Base-by-base conservation (phyloP, 2,113 vertebrate genomes). In the Chrysemys picta region DNA sequence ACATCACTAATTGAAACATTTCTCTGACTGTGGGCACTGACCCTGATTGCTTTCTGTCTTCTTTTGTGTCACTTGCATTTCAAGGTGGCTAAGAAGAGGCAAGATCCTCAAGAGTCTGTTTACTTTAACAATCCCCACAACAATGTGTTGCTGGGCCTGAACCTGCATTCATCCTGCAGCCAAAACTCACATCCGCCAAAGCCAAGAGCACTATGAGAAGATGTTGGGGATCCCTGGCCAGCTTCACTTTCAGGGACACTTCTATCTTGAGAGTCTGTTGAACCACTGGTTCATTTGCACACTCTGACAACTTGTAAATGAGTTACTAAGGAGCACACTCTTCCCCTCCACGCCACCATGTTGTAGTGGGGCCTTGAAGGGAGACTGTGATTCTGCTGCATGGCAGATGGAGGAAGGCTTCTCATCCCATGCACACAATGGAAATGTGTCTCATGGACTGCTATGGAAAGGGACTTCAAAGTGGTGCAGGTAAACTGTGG, bases 231-330 rank as follows among this genome's bases (percentile, higher is more conserved):
- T 29, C 45, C n/a, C 83, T 50, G 56, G 53, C 45, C 49, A 88
- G 3, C 11, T 22, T 1, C 35, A 8, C 49, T 53, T 0, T 4
- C 10, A 56, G n/a, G 80, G 29, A 90, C 85, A 57, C 3, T 6
- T 35, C 49, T 17, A 2, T n/a, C 79, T 35, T 94, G 6, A 0
- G 1, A 21, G 38, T 10, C 0, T 0, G 8, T 2, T 62, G 62
- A 10, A 4, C 0, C 3, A 9, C 54, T 49, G 29, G 27, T 54
- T 91, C 65, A 21, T 86, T 80, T 80, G n/a, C 62, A 56, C 84
- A 12, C 89, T 91, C 84, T 49, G 1, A 2, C 31, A 86, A 45
- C 24, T 57, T 16, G 17, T 1, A 3, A 45, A 16, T 88, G 94
- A 88, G 42, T 75, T 72, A 29, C 38, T 45, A 83, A 59, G 53